Conservation (phyloP, 1,140 invertebrate species). For the Cotesia typhae region DNA sequence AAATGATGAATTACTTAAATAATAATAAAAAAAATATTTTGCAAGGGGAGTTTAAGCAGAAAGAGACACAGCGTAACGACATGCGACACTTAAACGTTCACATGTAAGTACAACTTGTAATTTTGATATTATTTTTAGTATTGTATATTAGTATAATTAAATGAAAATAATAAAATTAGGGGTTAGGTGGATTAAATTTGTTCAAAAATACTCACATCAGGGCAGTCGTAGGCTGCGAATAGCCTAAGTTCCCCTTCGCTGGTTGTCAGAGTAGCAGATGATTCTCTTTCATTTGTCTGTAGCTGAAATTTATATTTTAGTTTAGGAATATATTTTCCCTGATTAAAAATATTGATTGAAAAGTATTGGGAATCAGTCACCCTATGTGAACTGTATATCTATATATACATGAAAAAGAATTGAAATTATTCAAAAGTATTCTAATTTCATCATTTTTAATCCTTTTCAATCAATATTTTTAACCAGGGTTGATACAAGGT, state of each 20-base stretch:
- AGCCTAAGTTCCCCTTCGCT: conserved; percentile 63
- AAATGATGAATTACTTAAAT: background rate
- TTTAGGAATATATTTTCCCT: conserved; percentile 10
- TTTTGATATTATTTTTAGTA: background rate
- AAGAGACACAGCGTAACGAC: conserved; percentile 50
- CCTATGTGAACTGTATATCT: too few species aligned
- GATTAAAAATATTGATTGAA: too few species aligned
- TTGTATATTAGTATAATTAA: background rate
- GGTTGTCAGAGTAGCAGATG: conserved; percentile 62
- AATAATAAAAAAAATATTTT: background rate
- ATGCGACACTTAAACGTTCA: conserved; percentile 64
- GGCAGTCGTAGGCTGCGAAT: conserved; percentile 61
- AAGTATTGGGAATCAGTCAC: too few species aligned
- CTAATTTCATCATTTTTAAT: too few species aligned
- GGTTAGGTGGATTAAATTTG: background rate
- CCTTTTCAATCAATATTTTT: too few species aligned
- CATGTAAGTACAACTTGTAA: conserved; percentile 42
- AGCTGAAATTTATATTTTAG: conserved; percentile 45
- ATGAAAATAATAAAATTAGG: background rate
- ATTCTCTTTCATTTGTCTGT: conserved; percentile 64
- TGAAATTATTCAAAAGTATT: too few species aligned
- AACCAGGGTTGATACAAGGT: too few species aligned
- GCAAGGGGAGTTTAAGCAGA: conserved; percentile 7
- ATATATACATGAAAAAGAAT: too few species aligned
- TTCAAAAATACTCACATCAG: conserved; percentile 57